Percentiles rank a stretch among this genome's conserved stretches.
Conservation (phyloP, 2,797 vertebrate genomes). For the Anas flavirostris region DNA sequence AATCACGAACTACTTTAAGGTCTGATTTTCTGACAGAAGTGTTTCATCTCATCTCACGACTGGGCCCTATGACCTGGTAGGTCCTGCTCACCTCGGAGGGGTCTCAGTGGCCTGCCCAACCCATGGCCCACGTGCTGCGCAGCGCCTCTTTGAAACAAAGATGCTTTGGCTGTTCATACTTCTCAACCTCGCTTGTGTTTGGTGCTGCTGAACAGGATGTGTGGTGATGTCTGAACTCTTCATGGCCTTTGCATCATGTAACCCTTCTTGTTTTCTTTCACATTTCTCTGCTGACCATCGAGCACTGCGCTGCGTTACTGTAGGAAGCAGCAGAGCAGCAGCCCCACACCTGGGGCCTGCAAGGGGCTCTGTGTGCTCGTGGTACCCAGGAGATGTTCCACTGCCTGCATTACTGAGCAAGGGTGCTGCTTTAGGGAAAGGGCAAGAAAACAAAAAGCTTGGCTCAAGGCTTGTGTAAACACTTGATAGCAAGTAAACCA, state of each 20-base stretch:
- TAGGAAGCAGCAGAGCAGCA: neutral
- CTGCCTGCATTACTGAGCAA: neutral
- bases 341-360: neutral
- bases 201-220: neutral
- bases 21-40: neutral
- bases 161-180: neutral
- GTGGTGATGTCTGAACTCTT: neutral
- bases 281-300: neutral
- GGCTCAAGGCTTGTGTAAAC: neutral
- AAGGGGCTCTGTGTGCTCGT: neutral
- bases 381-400: neutral
- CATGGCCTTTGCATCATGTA: neutral
- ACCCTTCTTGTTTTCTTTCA: neutral
- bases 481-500: neutral
- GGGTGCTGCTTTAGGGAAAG: neutral
- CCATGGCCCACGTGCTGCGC: neutral
- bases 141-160: neutral
- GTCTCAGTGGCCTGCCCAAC: neutral
- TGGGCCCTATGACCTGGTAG: neutral
- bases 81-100: neutral
- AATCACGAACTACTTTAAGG: neutral
- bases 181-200: neutral
- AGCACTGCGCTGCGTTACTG: neutral
- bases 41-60: neutral
- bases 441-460: neutral